A percentile compares a stretch with the other conserved stretches of the same genome.
phyloP scores from a whole-genome alignment of 1,140 invertebrate genomes.

The Xylocopa sonorina region DNA sequence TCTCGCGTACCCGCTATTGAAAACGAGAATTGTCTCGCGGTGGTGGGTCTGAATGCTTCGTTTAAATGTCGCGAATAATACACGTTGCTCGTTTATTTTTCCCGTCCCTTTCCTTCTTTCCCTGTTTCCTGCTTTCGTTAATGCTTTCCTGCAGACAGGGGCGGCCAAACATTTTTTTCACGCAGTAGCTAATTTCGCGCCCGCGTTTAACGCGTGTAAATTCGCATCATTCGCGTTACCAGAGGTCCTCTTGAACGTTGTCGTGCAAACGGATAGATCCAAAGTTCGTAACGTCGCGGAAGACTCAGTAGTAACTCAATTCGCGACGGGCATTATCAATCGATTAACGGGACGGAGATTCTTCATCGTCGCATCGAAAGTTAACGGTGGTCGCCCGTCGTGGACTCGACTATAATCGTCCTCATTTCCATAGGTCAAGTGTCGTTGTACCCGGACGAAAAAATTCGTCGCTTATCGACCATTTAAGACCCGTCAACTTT shows the following conservation, averaged over 20 bases:
- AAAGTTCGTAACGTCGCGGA: no score
- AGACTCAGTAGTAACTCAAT: conserved; percentile 51
- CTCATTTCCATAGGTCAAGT: conserved; percentile 51
- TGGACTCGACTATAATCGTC: conserved; percentile 37
- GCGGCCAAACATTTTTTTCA: no score
- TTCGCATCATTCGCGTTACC: no score
- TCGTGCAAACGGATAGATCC: no score
- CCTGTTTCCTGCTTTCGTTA: no score
- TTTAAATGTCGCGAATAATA: conserved; percentile 28
- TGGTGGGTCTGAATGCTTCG: conserved; percentile 6
- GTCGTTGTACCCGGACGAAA: background rate
- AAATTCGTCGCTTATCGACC: background rate
- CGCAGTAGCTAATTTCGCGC: no score
- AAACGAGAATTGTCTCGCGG: conserved; percentile 2
- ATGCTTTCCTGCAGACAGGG: background rate
- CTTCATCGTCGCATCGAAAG: conserved; percentile 42
- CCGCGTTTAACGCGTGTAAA: no score
- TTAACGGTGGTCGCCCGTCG: conserved; percentile 67
- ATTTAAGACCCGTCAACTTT: no score
- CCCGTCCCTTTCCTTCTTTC: background rate
- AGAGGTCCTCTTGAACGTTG: no score
- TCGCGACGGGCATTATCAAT: conserved; percentile 56
- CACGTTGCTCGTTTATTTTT: background rate
- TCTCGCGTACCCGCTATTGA: background rate
- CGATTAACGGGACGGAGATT: conserved; percentile 56